Conservation (phyloP, 2,113 vertebrate genomes). For the Cephalopholis sonnerati region DNA sequence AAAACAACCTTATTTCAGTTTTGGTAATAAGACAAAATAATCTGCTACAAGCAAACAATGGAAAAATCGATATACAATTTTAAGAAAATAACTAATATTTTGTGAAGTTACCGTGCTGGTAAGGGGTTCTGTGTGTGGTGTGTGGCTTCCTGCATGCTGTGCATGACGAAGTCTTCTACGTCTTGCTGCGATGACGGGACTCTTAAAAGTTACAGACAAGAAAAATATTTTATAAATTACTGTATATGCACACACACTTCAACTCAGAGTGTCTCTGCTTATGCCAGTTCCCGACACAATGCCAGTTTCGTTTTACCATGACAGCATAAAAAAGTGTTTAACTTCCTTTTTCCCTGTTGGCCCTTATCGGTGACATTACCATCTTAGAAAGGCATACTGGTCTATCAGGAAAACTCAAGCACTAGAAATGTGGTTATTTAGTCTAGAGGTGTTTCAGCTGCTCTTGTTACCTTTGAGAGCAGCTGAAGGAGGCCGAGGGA, state of each 20-base stretch:
- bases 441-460: no score
- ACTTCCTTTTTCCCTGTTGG: not conserved
- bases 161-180: conserved; percentile 35
- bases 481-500: conserved; percentile 84
- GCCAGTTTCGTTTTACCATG: no score
- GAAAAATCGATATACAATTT: not conserved
- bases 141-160: not conserved
- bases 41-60: not conserved
- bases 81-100: not conserved
- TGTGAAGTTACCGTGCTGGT: conserved; percentile 49
- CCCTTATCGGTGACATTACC: not conserved
- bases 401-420: not conserved
- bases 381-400: not conserved
- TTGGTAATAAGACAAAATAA: not conserved
- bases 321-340: no score
- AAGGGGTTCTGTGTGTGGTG: not conserved
- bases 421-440: no score
- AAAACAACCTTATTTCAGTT: not conserved
- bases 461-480: conserved; percentile 68
- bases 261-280: no score
- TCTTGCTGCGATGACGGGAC: conserved; percentile 26
- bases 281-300: no score
- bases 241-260: not conserved
- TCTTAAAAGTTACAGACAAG: conserved; percentile 21
- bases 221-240: not conserved